These are phyloP conservation scores for Hippasteria phrygiana DNA, from an alignment of 53 echinoderm and acorn worm species.

Conservation along the genomic window DNA sequence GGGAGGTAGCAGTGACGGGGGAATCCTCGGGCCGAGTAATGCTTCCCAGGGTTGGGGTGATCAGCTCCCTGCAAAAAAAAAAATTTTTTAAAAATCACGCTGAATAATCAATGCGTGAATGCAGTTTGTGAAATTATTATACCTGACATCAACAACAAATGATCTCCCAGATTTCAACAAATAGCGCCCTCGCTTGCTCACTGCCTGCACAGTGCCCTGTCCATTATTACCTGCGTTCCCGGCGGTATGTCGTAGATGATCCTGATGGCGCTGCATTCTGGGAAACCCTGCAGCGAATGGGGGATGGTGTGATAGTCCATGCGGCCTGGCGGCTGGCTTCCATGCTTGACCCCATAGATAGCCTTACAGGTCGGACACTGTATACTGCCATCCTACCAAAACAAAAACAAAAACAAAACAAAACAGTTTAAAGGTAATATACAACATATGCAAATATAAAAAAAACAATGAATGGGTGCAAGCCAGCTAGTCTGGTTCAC, in stretches of 20 bases:
- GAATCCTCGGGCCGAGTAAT: slow-evolving; percentile 90
- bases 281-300: slow-evolving; percentile 82
- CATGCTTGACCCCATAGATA: slow-evolving; percentile 95
- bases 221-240: slow-evolving; percentile 84
- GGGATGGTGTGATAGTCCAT: slow-evolving; percentile 97
- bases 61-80: slow-evolving; percentile 79
- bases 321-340: slow-evolving; percentile 87
- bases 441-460: no score
- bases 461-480: no score
- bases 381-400: slow-evolving; percentile 93
- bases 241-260: slow-evolving; percentile 96
- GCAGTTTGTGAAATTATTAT: no score
- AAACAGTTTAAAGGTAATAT: no score
- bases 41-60: slow-evolving; percentile 93
- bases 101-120: no score
- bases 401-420: neutral
- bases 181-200: neutral
- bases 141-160: neutral
- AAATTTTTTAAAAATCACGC: neutral
- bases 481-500: no score
- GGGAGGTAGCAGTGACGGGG: slow-evolving; percentile 95
- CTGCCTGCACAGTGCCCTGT: neutral
- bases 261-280: slow-evolving; percentile 79
- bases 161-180: neutral
- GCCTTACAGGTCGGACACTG: slow-evolving; percentile 99